These are phyloP conservation scores for Plectropomus leopardus DNA, from an alignment of 2,113 vertebrate genomes.

Conservation along the genomic window DNA sequence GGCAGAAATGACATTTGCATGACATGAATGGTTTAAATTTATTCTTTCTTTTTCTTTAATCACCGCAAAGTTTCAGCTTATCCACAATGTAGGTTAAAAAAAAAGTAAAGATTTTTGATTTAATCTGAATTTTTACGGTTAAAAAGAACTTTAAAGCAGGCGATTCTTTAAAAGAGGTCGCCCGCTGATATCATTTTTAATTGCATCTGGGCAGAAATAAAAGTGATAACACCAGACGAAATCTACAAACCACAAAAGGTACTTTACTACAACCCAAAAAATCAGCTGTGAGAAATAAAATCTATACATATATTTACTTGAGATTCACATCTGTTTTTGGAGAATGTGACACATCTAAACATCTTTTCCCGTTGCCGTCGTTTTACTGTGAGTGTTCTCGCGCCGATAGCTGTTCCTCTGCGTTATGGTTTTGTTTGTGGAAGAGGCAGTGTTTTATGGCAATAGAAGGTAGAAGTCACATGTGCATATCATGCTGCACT, in stretches of 20 bases:
- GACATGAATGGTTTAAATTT: slow-evolving; percentile 51
- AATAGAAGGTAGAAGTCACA: slow-evolving; percentile 91
- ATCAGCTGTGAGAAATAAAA: slow-evolving; percentile 74
- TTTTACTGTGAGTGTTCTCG: slow-evolving; percentile 30
- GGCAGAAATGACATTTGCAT: slow-evolving; percentile 78
- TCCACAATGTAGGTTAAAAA: slow-evolving; percentile 13
- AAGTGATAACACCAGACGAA: slow-evolving; percentile 83
- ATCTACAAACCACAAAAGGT: slow-evolving; percentile 80
- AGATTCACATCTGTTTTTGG: slow-evolving; percentile 61
- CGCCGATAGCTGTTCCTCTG: slow-evolving; percentile 71
- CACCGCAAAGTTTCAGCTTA: neutral
- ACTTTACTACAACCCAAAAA: slow-evolving; percentile 77
- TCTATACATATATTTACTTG: slow-evolving; percentile 71
- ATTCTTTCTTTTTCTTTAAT: slow-evolving; percentile 29
- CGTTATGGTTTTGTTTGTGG: slow-evolving; percentile 79
- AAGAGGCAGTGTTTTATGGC: slow-evolving; percentile 94
- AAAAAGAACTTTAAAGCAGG: slow-evolving; percentile 33
- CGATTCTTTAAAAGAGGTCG: neutral
- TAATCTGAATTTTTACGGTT: slow-evolving; percentile 76
- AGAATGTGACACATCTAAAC: slow-evolving; percentile 30
- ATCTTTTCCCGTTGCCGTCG: slow-evolving; percentile 15
- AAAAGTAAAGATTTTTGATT: neutral
- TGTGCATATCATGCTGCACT: slow-evolving; percentile 98
- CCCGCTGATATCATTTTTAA: slow-evolving; percentile 29
- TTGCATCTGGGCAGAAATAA: slow-evolving; percentile 81